These are phyloP conservation scores for Acanthurus lineatus DNA, from an alignment of 2,797 vertebrate genomes.

Conservation along the genomic window DNA sequence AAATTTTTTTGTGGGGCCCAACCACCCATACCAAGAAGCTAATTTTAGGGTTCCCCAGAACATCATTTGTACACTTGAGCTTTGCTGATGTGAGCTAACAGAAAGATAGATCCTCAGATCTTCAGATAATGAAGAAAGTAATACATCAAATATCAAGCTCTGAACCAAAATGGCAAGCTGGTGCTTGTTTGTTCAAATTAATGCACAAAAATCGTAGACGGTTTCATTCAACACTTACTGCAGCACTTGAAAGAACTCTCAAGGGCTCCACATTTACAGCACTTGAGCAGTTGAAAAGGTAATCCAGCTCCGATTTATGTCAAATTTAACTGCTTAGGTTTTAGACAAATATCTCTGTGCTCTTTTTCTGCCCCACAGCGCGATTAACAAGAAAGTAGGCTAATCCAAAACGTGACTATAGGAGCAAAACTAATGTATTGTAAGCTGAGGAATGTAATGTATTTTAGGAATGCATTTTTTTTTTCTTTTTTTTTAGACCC, in stretches of 20 bases:
- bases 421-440: constrained; percentile 62
- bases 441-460: constrained; percentile 65
- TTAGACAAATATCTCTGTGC: constrained; percentile 30
- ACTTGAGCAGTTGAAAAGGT: constrained; percentile 19
- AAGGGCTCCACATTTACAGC: constrained; percentile 16
- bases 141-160: constrained; percentile 1
- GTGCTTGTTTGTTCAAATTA: constrained; percentile 11
- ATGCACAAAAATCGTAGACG: background rate
- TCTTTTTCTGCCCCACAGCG: constrained; percentile 35
- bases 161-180: constrained; percentile 1
- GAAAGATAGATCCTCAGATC: background rate
- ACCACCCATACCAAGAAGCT: no score
- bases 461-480: constrained; percentile 67
- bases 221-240: constrained; percentile 1
- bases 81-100: background rate
- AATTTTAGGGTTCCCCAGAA: no score
- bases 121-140: constrained; percentile 6
- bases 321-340: constrained; percentile 38
- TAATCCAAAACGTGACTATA: constrained; percentile 72
- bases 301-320: constrained; percentile 45
- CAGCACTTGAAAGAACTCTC: constrained; percentile 20
- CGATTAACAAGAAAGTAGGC: constrained; percentile 55
- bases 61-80: no score
- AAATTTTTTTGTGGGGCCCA: no score
- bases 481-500: constrained; percentile 20